Evolutionary conservation across 2,797 vertebrate genomes (phyloP).

Genomic region (Malurus leucopterus): DNA sequence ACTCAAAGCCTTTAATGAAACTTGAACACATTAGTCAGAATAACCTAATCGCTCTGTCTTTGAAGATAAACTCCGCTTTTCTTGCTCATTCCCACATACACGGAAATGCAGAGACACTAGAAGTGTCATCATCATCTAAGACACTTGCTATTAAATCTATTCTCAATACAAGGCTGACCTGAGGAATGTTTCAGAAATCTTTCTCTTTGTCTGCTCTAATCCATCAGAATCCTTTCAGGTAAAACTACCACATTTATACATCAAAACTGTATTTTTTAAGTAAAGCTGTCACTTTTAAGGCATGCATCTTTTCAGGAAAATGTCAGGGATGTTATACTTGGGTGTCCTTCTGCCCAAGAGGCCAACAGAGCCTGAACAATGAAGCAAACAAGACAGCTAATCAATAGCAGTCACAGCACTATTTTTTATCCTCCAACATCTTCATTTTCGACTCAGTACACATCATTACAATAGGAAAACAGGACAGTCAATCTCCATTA

Average conservation of each 20-base stretch:
- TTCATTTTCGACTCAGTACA: slow-evolving; percentile 69
- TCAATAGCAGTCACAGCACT: slow-evolving; percentile 67
- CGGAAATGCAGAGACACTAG: background rate
- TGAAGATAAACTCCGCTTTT: slow-evolving; percentile 36
- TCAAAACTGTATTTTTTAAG: slow-evolving; percentile 61
- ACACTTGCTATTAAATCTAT: slow-evolving; percentile 41
- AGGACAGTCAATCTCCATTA: slow-evolving; percentile 61
- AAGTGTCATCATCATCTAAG: slow-evolving; percentile 30
- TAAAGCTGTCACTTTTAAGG: slow-evolving; percentile 65
- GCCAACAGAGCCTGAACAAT: slow-evolving; percentile 60
- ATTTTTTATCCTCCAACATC: slow-evolving; percentile 66
- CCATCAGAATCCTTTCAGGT: slow-evolving; percentile 57
- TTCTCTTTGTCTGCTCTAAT: slow-evolving; percentile 46
- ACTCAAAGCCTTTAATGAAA: slow-evolving; percentile 42
- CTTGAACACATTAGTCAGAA: slow-evolving; percentile 47
- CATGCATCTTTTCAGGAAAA: slow-evolving; percentile 60
- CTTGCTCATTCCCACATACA: background rate
- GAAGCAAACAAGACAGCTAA: slow-evolving; percentile 66
- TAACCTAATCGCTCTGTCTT: slow-evolving; percentile 1
- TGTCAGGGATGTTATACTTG: slow-evolving; percentile 69
- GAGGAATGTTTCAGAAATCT: slow-evolving; percentile 33
- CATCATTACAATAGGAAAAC: slow-evolving; percentile 69
- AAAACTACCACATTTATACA: slow-evolving; percentile 51
- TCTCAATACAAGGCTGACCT: slow-evolving; percentile 38
- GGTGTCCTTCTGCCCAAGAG: slow-evolving; percentile 67